Evolutionary conservation across 1,140 invertebrate species (phyloP).

Genomic region (Drosophila seguyi): DNA sequence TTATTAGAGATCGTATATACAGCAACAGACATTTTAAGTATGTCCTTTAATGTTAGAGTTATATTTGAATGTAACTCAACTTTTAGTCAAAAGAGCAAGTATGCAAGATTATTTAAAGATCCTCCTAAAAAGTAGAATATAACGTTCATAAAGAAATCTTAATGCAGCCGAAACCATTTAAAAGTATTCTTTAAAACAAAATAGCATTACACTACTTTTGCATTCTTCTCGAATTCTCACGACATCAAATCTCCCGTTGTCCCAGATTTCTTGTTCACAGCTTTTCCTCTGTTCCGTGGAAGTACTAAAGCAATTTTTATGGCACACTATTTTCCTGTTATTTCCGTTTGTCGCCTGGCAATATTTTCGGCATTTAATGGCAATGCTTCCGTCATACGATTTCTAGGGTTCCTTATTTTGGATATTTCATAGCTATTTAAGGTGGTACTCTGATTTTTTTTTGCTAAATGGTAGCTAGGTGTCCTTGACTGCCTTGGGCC

Average conservation of each 20-base stretch:
- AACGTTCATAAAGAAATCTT: too few species aligned
- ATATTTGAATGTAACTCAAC: too few species aligned
- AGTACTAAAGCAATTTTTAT: slow-evolving; percentile 66
- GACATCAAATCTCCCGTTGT: slow-evolving; percentile 9
- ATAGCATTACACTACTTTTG: slow-evolving; percentile 12
- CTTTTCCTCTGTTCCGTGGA: background rate
- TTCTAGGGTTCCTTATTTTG: slow-evolving; percentile 9
- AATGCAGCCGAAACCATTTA: background rate
- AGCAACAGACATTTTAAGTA: background rate
- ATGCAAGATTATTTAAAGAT: background rate
- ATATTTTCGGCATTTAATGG: slow-evolving; percentile 50
- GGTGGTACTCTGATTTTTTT: slow-evolving; percentile 31
- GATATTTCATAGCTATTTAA: slow-evolving; percentile 51
- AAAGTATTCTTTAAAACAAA: background rate
- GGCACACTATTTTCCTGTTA: slow-evolving; percentile 73
- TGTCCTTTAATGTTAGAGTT: too few species aligned
- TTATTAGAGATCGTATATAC: too few species aligned
- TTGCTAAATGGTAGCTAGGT: slow-evolving; percentile 35
- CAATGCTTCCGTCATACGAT: slow-evolving; percentile 37
- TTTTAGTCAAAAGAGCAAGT: too few species aligned
- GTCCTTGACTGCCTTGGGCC: slow-evolving; percentile 67
- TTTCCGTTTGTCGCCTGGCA: slow-evolving; percentile 72
- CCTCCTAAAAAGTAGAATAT: too few species aligned
- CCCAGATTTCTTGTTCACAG: background rate
- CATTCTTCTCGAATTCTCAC: slow-evolving; percentile 3